Base-by-base conservation (phyloP, 1,140 invertebrate genomes). In the Wasmannia auropunctata region DNA sequence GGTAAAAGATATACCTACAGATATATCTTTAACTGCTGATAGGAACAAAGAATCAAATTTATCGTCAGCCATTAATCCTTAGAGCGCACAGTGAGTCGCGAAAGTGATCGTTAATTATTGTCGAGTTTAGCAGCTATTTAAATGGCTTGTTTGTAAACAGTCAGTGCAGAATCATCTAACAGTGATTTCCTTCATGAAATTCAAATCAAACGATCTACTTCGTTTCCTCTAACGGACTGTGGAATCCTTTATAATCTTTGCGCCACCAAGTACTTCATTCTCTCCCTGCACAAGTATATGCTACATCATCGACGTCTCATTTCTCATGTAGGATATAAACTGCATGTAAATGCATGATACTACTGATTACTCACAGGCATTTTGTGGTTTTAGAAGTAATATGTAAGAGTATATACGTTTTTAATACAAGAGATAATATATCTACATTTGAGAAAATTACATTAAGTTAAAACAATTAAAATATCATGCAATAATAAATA, bases 61-160 rank as follows among this genome's bases (percentile, higher is more conserved):
- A 51, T 51, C 16, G 5, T 7, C 28, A n/a, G 60, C 28, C 43
- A 54, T 54, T 34, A 14, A 25, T 60, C 19, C 3, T n/a, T n/a
- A 6, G 31, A n/a, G 19, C 8, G 11, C 25, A 72, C 14, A 67
- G 34, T 56, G 19, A 54, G 8, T 63, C 40, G 58, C 28, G 87
- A 80, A 88, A 85, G 86, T 89, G 28, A 69, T 34, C 62, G 74
- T 56, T 72, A 86, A 89, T 83, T 84, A 79, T 74, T 10, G 2
- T 3, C 28, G 16, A 28, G 37, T 58, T 63, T 83, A 88, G 81
- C 67, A 31, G 16, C 22, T 19, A 58, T 60, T 74, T 72, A 63
- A 34, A 51, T 62, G 46, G 19, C n/a, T 51, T 86, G 70, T 88
- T 86, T 88, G 77, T 86, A 86, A 88, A 89, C 84, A 86, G 43